Percentiles rank a stretch among this genome's conserved stretches.
These are phyloP conservation scores for Urophycis tenuis DNA, from an alignment of 2,797 vertebrate genomes.

Conservation along the genomic window DNA sequence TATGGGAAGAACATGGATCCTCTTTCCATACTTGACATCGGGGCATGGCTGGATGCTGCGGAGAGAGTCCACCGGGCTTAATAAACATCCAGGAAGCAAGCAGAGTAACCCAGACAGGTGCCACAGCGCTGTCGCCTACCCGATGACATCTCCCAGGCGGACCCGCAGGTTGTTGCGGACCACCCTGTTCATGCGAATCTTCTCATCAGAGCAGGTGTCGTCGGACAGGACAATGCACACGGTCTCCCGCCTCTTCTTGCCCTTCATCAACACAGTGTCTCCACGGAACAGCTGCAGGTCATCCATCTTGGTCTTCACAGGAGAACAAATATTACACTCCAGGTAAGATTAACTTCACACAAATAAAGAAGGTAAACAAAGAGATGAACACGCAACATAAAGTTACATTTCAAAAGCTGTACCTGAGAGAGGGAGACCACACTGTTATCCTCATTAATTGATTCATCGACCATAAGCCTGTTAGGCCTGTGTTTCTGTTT, in stretches of 20 bases:
- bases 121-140: slow-evolving; percentile 59
- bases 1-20: slow-evolving; percentile 94
- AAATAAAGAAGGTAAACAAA: too few species aligned
- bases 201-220: slow-evolving; percentile 96
- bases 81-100: neutral
- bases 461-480: slow-evolving; percentile 96
- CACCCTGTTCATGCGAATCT: slow-evolving; percentile 98
- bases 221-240: slow-evolving; percentile 98
- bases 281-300: slow-evolving; percentile 97
- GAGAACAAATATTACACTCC: neutral
- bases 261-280: slow-evolving; percentile 97
- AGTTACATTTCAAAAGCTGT: slow-evolving; percentile 4
- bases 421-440: slow-evolving; percentile 97
- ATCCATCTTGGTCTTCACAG: slow-evolving; percentile 90
- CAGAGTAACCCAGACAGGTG: neutral
- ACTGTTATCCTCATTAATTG: slow-evolving; percentile 99
- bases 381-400: neutral
- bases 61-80: slow-evolving; percentile 6
- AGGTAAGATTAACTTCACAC: neutral
- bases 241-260: slow-evolving; percentile 95
- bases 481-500: slow-evolving; percentile 99
- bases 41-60: slow-evolving; percentile 96
- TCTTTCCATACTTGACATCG: slow-evolving; percentile 97
- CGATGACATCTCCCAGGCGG: slow-evolving; percentile 93
- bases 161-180: slow-evolving; percentile 97